These are phyloP conservation scores for Calephelis perditalis DNA, from an alignment of 2,888 invertebrate species.

Conservation along the genomic window DNA sequence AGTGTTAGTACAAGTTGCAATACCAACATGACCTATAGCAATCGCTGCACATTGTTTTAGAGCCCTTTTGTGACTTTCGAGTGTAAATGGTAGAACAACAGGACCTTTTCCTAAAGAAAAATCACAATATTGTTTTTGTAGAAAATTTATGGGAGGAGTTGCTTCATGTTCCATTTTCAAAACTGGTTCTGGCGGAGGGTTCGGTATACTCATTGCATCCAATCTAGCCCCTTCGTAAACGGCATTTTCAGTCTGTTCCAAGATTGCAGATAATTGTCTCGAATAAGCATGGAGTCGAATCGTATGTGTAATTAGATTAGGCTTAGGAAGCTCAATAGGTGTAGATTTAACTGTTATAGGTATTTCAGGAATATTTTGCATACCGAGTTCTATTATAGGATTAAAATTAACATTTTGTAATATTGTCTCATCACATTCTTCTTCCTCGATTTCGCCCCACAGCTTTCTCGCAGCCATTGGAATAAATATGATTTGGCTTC, in stretches of 20 bases:
- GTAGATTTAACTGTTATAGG: slow-evolving; percentile 66
- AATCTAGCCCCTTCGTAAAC: slow-evolving; percentile 52
- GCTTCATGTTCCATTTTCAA: slow-evolving; percentile 52
- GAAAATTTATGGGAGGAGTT: slow-evolving; percentile 56
- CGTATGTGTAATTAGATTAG: slow-evolving; percentile 67
- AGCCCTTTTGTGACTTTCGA: slow-evolving; percentile 65
- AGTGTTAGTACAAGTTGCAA: slow-evolving; percentile 57
- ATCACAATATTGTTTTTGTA: slow-evolving; percentile 62
- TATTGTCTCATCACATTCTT: slow-evolving; percentile 50
- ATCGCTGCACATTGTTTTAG: slow-evolving; percentile 66
- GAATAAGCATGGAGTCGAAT: slow-evolving; percentile 61
- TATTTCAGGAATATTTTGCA: slow-evolving; percentile 73
- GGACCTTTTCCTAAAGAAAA: slow-evolving; percentile 66
- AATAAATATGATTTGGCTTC: neutral
- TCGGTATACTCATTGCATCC: slow-evolving; percentile 53
- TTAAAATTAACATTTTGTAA: slow-evolving; percentile 68
- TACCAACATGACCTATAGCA: slow-evolving; percentile 61
- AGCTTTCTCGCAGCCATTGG: slow-evolving; percentile 48
- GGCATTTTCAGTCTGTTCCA: slow-evolving; percentile 57
- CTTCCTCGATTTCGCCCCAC: slow-evolving; percentile 67
- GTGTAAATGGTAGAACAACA: slow-evolving; percentile 61
- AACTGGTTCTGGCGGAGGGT: slow-evolving; percentile 52
- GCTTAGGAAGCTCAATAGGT: slow-evolving; percentile 62
- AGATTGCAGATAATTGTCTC: slow-evolving; percentile 51
- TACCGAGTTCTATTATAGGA: slow-evolving; percentile 69